Evolutionary conservation across 2,888 invertebrate species (phyloP), one percentile per base, ranked within the genome.

Genomic region (Heliconius hortense): DNA sequence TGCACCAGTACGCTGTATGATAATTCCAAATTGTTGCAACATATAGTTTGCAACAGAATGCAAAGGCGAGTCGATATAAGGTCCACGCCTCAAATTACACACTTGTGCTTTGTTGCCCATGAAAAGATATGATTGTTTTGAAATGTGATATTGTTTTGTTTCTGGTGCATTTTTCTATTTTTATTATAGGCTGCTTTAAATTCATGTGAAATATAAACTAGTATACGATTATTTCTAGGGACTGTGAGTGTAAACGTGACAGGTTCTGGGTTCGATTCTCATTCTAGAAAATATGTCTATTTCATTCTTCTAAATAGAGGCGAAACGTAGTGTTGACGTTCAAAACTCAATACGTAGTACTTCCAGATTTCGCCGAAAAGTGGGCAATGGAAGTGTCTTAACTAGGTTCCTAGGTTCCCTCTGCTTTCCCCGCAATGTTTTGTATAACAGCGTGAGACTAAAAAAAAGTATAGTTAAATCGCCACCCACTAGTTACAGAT

Each of bases 1-100:
- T 93, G 93, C 93, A 94, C 93, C 86, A 93, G 89, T 93, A 93
- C 89, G 86, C 84, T 86, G 88, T 89, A 92, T 92, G 92, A 93
- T 94, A 93, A 93, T 94, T 92, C 92, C 90, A 83, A 92, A 89
- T 87, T 86, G 82, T 94, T 94, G 92, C 93, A 89, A 92, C 88
- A 92, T 83, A 79, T 76, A 79, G 87, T 87, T 90, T 89, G 92
- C 90, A 89, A 90, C 86, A 87, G 87, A 90, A 90, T 90, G 90
- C 87, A 88, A 88, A 89, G 87, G 87, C 89, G 77, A 77, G 85
- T 85, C 88, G 86, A 90, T 88, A 88, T 89, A 88, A 88, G 88
- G 86, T 85, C 87, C 89, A 91, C 92, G 91, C 93, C 93, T 89
- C 88, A 87, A 91, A 91, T 91, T 90, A 90, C 83, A 84, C 83